Evolutionary conservation across 2,113 vertebrate species (phyloP).

Genomic region (Prunella himalayana): DNA sequence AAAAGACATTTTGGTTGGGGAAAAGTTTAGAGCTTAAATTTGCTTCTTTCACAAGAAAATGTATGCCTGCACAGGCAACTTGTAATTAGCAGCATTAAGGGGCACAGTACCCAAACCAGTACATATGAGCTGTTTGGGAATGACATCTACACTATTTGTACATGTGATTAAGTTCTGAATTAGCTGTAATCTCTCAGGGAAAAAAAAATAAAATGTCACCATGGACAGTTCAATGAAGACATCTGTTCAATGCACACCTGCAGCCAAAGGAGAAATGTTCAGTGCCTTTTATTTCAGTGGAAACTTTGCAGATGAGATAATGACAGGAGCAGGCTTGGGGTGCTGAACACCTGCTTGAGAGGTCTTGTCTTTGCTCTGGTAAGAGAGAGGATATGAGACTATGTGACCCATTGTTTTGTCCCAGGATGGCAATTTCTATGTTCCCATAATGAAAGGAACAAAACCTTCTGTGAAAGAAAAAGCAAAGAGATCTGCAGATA

Average conservation of each 20-base stretch:
- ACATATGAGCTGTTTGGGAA: background rate
- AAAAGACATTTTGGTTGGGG: background rate
- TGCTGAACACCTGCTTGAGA: background rate
- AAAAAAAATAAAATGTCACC: background rate
- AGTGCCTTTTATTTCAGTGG: background rate
- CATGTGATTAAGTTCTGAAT: background rate
- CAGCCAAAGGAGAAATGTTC: background rate
- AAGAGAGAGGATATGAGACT: background rate
- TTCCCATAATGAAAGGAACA: conserved; percentile 7
- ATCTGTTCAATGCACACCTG: conserved; percentile 19
- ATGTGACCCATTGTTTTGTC: conserved; percentile 24
- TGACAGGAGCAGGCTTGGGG: background rate
- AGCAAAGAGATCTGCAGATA: conserved; percentile 38
- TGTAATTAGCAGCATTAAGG: background rate
- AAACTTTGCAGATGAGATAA: background rate
- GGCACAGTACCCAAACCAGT: background rate
- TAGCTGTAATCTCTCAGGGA: background rate
- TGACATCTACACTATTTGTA: background rate
- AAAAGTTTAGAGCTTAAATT: background rate
- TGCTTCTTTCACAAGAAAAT: background rate
- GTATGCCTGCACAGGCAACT: background rate
- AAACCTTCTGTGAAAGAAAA: background rate
- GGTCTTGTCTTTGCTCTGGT: background rate
- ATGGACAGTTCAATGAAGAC: conserved; percentile 17
- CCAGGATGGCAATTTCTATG: background rate